Evolutionary conservation across 2,113 vertebrate genomes (phyloP), one percentile per base, ranked within the genome.

Genomic region (Arenaria interpres): DNA sequence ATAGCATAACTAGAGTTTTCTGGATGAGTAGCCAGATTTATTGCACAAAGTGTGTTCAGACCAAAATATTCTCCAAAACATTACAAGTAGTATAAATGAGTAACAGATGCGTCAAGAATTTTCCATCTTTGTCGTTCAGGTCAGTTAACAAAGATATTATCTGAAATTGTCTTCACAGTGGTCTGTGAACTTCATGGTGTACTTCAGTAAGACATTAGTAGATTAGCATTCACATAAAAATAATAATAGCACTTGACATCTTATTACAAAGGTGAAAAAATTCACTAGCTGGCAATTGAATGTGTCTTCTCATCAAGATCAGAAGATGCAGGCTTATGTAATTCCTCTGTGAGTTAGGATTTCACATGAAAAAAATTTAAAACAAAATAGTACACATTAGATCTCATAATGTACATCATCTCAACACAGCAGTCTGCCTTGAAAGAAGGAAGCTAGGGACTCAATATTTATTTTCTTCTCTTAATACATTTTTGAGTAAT

Each of bases 171-270:
- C 53, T 87, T 69, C 39, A 76, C 14, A 59, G 24, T 33, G 10
- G 15, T 18, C 32, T 50, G 6, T 78, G 48, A 63, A 37, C 27
- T 53, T 59, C n/a, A 53, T 50, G 3, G 5, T 25, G 14, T 23
- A 66, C 8, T 64, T 91, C 33, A 66, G 33, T 60, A 39, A 75
- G 13, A 43, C 0, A 1, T 46, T 32, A 45, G 16, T 15, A 72
- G 28, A 15, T 39, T 23, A 83, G 0, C 9, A 25, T 54, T 73
- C 28, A 43, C 4, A 4, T 56, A 12, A 69, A 93, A 93, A 68
- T 59, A 6, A 16, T 1, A 0, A 32, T n/a, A 37, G 4, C 18
- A 19, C 7, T 21, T 56, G 30, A 46, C 14, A 67, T 46, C 14
- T 56, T 45, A 25, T 30, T 20, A 21, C 27, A 85, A 77, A 84